Conservation (phyloP, 2,113 vertebrate species). For the Sardina pilchardus region DNA sequence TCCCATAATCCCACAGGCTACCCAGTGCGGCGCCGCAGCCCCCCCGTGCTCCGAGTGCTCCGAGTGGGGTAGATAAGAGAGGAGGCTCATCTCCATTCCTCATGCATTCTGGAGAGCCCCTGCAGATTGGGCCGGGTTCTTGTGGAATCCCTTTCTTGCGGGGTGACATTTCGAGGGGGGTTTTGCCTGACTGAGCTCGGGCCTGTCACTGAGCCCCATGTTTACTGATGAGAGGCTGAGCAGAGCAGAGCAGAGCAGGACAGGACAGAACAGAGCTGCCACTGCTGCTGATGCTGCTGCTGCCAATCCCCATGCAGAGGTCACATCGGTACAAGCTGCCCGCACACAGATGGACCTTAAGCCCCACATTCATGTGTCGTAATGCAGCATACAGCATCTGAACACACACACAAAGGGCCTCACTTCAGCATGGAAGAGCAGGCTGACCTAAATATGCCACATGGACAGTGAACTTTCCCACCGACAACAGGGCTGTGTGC, state of each 20-base stretch:
- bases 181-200: neutral
- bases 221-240: slow-evolving; percentile 7
- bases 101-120: slow-evolving; percentile 1
- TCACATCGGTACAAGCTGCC: neutral
- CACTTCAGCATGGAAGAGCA: slow-evolving; percentile 14
- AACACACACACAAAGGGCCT: slow-evolving; percentile 23
- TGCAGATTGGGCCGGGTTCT: neutral
- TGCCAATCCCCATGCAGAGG: neutral
- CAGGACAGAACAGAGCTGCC: neutral
- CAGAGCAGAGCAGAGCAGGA: neutral
- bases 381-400: neutral
- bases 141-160: neutral
- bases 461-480: neutral
- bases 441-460: slow-evolving; percentile 29
- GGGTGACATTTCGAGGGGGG: neutral
- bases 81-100: neutral
- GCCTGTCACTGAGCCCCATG: neutral
- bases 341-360: slow-evolving; percentile 41
- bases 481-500: neutral
- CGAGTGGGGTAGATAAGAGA: neutral
- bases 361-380: slow-evolving; percentile 29
- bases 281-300: neutral
- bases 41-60: neutral
- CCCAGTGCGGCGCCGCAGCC: neutral
- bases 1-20: neutral